A percentile compares a stretch with the other conserved stretches of the same genome.
Conservation (phyloP, 2,888 invertebrate species). For the Oligia fasciuncula region DNA sequence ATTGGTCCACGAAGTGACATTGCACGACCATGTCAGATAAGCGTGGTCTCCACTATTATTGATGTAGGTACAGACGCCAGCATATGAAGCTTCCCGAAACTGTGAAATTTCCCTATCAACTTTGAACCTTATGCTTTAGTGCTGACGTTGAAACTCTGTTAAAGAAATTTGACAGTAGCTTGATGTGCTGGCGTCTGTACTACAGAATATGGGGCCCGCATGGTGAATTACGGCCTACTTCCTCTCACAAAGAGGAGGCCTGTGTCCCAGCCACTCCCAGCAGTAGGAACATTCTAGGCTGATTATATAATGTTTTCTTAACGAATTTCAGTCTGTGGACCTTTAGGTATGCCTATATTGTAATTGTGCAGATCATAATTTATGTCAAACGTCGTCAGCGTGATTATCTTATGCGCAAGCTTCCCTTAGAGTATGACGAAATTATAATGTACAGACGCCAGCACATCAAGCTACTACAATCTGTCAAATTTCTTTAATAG, state of each 20-base stretch:
- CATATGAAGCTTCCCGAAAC: no score
- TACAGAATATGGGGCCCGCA: no score
- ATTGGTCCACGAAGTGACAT: neutral
- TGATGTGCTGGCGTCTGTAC: no score
- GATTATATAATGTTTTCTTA: neutral
- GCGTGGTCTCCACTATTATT: neutral
- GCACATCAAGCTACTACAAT: no score
- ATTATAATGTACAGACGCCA: neutral
- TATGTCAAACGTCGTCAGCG: neutral
- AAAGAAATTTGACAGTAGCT: no score
- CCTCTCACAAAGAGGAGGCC: neutral
- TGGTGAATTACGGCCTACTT: no score
- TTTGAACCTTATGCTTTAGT: no score
- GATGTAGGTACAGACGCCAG: neutral
- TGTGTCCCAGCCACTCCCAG: no score
- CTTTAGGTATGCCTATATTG: neutral
- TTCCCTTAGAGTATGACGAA: neutral
- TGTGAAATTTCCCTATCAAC: no score
- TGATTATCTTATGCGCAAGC: neutral
- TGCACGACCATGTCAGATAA: no score
- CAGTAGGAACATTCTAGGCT: neutral
- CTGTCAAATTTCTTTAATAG: no score
- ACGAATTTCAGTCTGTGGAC: neutral
- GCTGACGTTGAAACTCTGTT: no score
- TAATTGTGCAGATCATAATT: neutral